Evolutionary conservation across 2,113 vertebrate species (phyloP), one percentile per base, ranked within the genome.

Genomic region (Cathartes aura): DNA sequence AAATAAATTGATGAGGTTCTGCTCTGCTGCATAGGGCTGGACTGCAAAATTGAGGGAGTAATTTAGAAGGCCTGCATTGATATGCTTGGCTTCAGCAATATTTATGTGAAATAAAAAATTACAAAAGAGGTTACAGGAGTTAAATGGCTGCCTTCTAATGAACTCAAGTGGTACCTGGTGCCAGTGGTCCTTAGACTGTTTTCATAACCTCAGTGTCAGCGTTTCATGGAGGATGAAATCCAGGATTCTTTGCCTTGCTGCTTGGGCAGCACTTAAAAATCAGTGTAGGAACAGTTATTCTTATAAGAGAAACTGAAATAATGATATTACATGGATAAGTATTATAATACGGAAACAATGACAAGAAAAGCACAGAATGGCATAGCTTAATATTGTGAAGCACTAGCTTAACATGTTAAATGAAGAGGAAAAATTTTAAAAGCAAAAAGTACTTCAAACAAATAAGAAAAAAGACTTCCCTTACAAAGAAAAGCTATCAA

Each of bases 401-500:
- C 8, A 53, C 4, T 72, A 79, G 52, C 9, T 70, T 79, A 82
- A 29, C 15, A 53, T 21, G 12, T 48, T 56, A 89, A 94, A 92
- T 70, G 15, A 52, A 72, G 45, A 90, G 10, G 30, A 83, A 90
- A 67, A 85, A 26, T 4, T 14, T 55, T 34, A 70, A 67, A 92
- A 93, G 43, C 15, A 30, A 88, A 30, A 88, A 78, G 17, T 47
- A 34, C 27, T 82, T 84, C 0, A 50, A 87, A 72, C 66, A 67
- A 90, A 68, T 2, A 42, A 55, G 7, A 40, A 67, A 47, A 75
- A 80, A 55, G 0, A 1, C 45, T 94, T 87, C 45, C 73, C 59
- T 97, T 94, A 92, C 45, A 79, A 87, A 93, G 70, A 88, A 86
- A 90, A 92, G 8, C 34, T 89, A 85, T 68, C 85, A 87, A 86